These are phyloP conservation scores for Neogobius melanostomus DNA, from an alignment of 2,113 vertebrate species.

Conservation along the genomic window DNA sequence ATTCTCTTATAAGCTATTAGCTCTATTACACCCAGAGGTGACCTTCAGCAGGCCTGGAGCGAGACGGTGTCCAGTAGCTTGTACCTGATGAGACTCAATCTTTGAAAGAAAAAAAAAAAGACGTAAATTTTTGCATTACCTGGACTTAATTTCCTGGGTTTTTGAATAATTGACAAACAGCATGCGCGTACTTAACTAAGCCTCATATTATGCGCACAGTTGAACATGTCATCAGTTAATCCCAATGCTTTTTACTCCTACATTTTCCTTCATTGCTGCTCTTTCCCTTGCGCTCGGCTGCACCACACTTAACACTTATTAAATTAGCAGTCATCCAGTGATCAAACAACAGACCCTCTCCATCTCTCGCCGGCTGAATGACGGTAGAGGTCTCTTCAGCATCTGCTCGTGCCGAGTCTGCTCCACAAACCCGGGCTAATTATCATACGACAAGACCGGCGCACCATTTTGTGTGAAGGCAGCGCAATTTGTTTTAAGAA, in stretches of 20 bases:
- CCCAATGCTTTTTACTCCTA: constrained; percentile 63
- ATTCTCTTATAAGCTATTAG: constrained; percentile 8
- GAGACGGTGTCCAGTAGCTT: background rate
- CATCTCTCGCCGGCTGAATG: constrained; percentile 46
- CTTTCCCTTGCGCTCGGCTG: constrained; percentile 40
- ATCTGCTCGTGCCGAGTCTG: constrained; percentile 50
- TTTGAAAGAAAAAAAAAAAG: constrained; percentile 11
- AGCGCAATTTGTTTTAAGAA: constrained; percentile 32
- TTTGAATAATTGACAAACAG: constrained; percentile 74
- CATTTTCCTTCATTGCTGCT: constrained; percentile 45
- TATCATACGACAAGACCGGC: constrained; percentile 40
- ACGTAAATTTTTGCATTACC: constrained; percentile 54
- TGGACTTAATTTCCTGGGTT: constrained; percentile 72
- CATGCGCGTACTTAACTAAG: constrained; percentile 68
- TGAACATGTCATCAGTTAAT: constrained; percentile 74
- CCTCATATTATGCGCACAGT: constrained; percentile 72
- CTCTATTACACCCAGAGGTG: constrained; percentile 1
- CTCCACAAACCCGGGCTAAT: constrained; percentile 47
- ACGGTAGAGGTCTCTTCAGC: constrained; percentile 57
- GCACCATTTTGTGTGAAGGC: constrained; percentile 16
- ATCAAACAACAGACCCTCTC: constrained; percentile 64
- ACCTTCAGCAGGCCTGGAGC: constrained; percentile 4
- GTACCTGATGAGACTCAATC: background rate
- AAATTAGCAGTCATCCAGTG: constrained; percentile 64
- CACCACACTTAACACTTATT: constrained; percentile 69